Evolutionary conservation across 2,888 invertebrate species (phyloP).

Genomic region (Macrosiphum euphorbiae): DNA sequence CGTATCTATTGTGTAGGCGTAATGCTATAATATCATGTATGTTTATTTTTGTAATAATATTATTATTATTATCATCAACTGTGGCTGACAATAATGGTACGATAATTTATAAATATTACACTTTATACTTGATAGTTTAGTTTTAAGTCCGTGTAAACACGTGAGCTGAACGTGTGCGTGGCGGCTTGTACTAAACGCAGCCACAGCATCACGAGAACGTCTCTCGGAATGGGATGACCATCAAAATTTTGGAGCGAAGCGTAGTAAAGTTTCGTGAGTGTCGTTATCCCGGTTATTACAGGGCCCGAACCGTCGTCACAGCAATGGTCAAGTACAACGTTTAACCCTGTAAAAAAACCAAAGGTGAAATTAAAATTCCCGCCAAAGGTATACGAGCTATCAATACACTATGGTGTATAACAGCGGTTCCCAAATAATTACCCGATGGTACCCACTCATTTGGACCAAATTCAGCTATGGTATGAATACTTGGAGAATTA

Average conservation of each 20-base stretch:
- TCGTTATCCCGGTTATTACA: not conserved
- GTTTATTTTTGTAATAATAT: not conserved
- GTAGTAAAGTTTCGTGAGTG: conserved; percentile 14
- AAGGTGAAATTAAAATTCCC: not conserved
- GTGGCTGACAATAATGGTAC: not conserved
- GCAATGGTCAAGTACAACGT: not conserved
- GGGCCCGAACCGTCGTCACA: not conserved
- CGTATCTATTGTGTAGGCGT: not conserved
- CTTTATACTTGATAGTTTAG: conserved; percentile 45
- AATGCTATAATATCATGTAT: not conserved
- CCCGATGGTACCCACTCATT: not conserved
- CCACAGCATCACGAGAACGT: conserved; percentile 47
- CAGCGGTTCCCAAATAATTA: not conserved
- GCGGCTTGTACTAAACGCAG: conserved; percentile 41
- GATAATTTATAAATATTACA: not conserved
- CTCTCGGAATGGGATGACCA: not conserved
- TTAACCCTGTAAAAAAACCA: not conserved
- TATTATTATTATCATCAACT: not conserved
- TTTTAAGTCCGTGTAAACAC: conserved; percentile 11
- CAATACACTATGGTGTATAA: not conserved
- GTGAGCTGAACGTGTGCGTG: conserved; percentile 32
- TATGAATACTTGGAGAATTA: not conserved
- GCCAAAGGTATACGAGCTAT: not conserved
- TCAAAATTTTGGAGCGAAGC: conserved; percentile 24
- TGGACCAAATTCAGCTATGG: not conserved